Evolutionary conservation across 37 sponge, comb jelly and placozoan genomes (phyloP).

Genomic region (Diacarnus erythraeanus): DNA sequence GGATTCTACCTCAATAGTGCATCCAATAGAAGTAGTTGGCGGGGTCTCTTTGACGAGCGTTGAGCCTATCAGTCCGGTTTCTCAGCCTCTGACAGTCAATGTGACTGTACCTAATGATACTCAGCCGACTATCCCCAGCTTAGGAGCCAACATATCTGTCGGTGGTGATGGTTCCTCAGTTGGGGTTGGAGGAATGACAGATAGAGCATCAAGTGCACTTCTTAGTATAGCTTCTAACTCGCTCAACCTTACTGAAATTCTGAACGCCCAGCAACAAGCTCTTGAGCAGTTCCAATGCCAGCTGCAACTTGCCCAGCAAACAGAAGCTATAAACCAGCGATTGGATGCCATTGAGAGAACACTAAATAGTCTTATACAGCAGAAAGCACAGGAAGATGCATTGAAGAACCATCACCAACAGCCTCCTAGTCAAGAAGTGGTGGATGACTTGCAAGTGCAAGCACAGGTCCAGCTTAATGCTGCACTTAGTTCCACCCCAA

Average conservation of each 20-base stretch:
- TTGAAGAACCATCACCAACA: conserved; percentile 34
- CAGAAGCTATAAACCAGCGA: conserved; percentile 80
- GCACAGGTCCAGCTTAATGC: conserved; percentile 8
- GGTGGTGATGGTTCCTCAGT: conserved; percentile 9
- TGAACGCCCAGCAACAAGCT: conserved; percentile 87
- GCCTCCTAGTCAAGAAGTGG: neutral
- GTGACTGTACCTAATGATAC: conserved; percentile 15
- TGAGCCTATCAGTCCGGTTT: neutral
- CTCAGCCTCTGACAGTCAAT: conserved; percentile 11
- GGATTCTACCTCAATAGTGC: conserved; percentile 4
- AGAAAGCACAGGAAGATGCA: conserved; percentile 73
- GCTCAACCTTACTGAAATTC: conserved; percentile 77
- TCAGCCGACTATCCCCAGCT: conserved; percentile 19
- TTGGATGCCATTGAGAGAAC: conserved; percentile 84
- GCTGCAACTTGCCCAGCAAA: conserved; percentile 78
- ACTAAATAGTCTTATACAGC: conserved; percentile 76
- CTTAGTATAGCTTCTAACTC: conserved; percentile 68
- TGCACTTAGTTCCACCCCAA: conserved; percentile 13
- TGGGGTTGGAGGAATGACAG: conserved; percentile 15
- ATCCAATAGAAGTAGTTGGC: conserved; percentile 4
- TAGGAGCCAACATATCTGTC: conserved; percentile 65
- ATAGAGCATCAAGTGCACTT: conserved; percentile 66
- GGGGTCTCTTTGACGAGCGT: conserved; percentile 10
- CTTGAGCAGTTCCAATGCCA: conserved; percentile 84
- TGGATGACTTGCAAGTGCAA: neutral